Percentiles rank a stretch among this genome's conserved stretches.
Conservation (phyloP, 2,113 vertebrate species). For the Ciconia stormi region DNA sequence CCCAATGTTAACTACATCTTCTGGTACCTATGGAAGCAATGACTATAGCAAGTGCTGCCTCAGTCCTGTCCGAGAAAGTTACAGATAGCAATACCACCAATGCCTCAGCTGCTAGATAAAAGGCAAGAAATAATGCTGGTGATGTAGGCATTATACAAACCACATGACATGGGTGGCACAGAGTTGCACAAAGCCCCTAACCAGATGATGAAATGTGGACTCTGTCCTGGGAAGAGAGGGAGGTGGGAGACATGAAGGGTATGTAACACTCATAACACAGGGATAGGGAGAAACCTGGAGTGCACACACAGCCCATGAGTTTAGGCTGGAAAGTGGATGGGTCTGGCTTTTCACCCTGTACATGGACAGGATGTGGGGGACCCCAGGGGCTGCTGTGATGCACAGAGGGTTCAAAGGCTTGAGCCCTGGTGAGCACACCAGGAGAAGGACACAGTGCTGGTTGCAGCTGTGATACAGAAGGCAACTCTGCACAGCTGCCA, state of each 20-base stretch:
- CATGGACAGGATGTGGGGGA: neutral
- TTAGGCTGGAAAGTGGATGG: neutral
- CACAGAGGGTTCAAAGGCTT: rapidly evolving
- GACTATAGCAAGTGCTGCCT: neutral
- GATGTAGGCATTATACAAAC: neutral
- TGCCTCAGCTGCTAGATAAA: neutral
- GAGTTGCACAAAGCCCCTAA: neutral
- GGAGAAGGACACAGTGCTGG: neutral
- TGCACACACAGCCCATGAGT: neutral
- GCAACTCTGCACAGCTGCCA: neutral
- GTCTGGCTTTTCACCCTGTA: neutral
- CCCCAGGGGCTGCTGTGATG: neutral
- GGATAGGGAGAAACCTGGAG: neutral
- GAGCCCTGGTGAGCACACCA: rapidly evolving
- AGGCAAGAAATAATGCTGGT: neutral
- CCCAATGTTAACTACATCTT: neutral
- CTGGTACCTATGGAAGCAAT: neutral
- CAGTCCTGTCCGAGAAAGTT: neutral
- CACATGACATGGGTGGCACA: neutral
- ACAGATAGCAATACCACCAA: neutral
- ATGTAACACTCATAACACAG: neutral
- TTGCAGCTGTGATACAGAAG: neutral
- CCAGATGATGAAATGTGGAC: neutral
- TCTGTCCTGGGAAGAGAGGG: neutral
- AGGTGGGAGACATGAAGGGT: neutral